Base-by-base conservation (phyloP, 92 coral and sea anemone genomes). In the Palythoa caribaeorum region DNA sequence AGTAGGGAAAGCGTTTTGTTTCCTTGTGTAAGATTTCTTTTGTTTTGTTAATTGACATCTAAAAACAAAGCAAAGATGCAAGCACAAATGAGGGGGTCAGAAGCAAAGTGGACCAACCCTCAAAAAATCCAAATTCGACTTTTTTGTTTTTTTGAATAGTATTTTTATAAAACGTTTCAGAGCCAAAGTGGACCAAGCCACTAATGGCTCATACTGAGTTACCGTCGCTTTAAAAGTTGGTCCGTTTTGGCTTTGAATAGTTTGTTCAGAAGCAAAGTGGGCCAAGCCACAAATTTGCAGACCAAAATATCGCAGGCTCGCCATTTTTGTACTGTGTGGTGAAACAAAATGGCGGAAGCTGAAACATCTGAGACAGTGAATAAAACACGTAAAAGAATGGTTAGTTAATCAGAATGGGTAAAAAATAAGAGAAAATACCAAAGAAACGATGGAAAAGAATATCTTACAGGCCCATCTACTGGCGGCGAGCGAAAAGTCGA, bases 371-470 rank as follows among this genome's bases (percentile, higher is more conserved):
- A 38, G 51, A 52, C 91, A 74, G 85, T 60, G 76, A 83, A 52
- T 50, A 89, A 83, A 81, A 81, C 88, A 55, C 88, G 84, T 75
- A 89, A 89, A 73, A 83, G 88, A 83, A 74, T 78, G 28, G 71
- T 37, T 35, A 89, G 83, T 83, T 66, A 88, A 71, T 73, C 84
- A 40, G 91, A 75, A n/a, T 89, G 88, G 91, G 62, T 75, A 70
- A 83, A 52, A 83, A 88, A 88, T 80, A 88, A 88, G 79, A 70
- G 83, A 65, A 88, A 62, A 83, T 54, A 48, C 69, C 88, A 81
- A 73, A 79, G 88, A 73, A 74, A 88, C 83, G 48, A 86, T 62
- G 91, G 91, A 73, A 83, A 89, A 65, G 91, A 89, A 74, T 74
- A 83, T 89, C 60, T 81, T 54, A 89, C 84, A 63, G 78, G 37